A percentile compares a stretch with the other conserved stretches of the same genome.
phyloP scores from a whole-genome alignment of 2,113 vertebrate genomes.

The Mormoops blainvillei region DNA sequence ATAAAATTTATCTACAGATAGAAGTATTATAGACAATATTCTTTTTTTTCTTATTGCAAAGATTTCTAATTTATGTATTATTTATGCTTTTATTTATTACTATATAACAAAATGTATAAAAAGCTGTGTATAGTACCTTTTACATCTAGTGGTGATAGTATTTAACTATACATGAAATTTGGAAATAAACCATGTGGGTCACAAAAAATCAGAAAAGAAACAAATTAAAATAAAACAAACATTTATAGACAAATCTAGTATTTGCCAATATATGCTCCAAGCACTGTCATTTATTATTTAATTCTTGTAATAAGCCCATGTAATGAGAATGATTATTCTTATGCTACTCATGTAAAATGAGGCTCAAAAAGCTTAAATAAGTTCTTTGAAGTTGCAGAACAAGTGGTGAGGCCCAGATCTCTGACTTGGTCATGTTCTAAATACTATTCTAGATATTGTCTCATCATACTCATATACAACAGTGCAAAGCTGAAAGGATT shows the following conservation, averaged over 20 bases:
- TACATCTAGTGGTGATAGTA: not conserved
- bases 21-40: not conserved
- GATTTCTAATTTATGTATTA: not conserved
- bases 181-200: not conserved
- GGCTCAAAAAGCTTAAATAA: not conserved
- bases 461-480: not conserved
- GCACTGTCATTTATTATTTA: not conserved
- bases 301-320: not conserved
- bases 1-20: not conserved
- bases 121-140: not conserved
- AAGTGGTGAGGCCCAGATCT: not conserved
- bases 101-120: not conserved
- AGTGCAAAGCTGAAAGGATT: not conserved
- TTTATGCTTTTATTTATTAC: not conserved
- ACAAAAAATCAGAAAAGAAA: not conserved
- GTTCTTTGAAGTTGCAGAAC: not conserved
- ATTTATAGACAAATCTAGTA: not conserved
- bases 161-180: not conserved
- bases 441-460: not conserved
- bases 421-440: not conserved
- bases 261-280: not conserved
- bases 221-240: not conserved
- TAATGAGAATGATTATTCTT: not conserved
- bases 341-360: not conserved
- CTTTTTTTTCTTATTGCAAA: not conserved